These are phyloP conservation scores for Orbicella faveolata DNA, from an alignment of 64 coral and sea anemone species.

Conservation along the genomic window DNA sequence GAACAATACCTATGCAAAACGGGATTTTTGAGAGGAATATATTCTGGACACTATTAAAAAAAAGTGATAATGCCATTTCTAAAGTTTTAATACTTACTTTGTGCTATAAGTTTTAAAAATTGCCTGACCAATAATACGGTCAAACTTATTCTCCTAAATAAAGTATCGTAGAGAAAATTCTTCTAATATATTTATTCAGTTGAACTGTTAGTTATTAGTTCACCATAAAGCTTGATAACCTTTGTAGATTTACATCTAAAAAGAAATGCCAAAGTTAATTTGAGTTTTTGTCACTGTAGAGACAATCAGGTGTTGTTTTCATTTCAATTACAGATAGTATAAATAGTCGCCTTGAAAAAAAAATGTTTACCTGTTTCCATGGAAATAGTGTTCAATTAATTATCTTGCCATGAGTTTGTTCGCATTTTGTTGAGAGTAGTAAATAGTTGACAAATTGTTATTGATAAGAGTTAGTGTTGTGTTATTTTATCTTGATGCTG, in stretches of 20 bases:
- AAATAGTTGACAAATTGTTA: too few species aligned
- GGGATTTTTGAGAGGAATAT: background rate
- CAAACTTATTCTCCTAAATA: too few species aligned
- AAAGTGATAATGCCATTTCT: too few species aligned
- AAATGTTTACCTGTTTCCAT: constrained; percentile 11
- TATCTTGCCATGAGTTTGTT: background rate
- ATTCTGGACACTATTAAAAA: background rate
- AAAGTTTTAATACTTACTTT: too few species aligned
- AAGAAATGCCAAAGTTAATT: background rate
- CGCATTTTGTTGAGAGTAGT: background rate
- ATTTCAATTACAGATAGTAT: background rate
- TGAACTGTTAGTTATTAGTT: too few species aligned
- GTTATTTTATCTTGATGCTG: too few species aligned
- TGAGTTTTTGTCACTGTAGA: constrained; percentile 2
- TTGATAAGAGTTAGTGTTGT: too few species aligned
- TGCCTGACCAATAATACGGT: too few species aligned
- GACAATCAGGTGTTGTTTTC: constrained; percentile 5
- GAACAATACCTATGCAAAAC: background rate
- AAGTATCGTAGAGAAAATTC: too few species aligned
- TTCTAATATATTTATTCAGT: too few species aligned
- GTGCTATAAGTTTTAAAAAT: too few species aligned
- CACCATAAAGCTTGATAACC: background rate
- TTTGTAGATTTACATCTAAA: background rate
- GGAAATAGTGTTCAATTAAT: background rate
- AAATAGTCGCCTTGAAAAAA: background rate